Base-by-base conservation (phyloP, 2,113 vertebrate genomes). In the Chaetodon trifascialis region DNA sequence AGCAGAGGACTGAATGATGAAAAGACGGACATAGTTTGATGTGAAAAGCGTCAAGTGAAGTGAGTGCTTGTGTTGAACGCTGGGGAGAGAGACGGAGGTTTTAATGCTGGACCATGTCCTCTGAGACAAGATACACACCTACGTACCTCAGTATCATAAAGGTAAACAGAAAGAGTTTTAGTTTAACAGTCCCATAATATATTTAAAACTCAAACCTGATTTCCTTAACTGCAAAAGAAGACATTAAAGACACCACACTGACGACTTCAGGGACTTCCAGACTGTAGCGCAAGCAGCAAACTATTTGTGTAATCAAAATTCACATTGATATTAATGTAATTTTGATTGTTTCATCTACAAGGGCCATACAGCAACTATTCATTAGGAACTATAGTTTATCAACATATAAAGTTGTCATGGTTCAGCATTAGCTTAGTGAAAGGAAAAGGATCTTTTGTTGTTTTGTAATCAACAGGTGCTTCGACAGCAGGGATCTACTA, bases 61-160 rank as follows among this genome's bases (percentile, higher is more conserved):
- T 40, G 52, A 65, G 42, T 73, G 76, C 75, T 67, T 78, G 55
- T 78, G 67, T 54, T 80, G 16, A 38, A 76, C 30, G 44, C 79
- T 76, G 71, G 42, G 38, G 38, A 40, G 38, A 76, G 46, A 46
- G 49, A 72, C 2, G 16, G 21, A 30, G 47, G 66, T 30, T 54
- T 90, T 89, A 87, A 91, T 86, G 87, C 87, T 89, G 86, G 83
- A 93, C 82, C 87, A 86, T 88, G 87, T 87, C 40, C 73, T 80
- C 58, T 55, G 38, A 59, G 19, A 73, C 25, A 15, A 15, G 23
- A 73, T 23, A 60, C 34, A 63, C 3, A 17, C 21, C 14, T 47
- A n/a, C 21, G 9, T 47, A n/a, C 23, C 17, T 23, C 38, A 46
- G 44, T 9, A 38, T 38, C 64, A 66, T 12, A 66, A 47, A 66